Evolutionary conservation across 2,113 vertebrate species (phyloP), one percentile per base, ranked within the genome.

Genomic region (Accipiter virgatus): DNA sequence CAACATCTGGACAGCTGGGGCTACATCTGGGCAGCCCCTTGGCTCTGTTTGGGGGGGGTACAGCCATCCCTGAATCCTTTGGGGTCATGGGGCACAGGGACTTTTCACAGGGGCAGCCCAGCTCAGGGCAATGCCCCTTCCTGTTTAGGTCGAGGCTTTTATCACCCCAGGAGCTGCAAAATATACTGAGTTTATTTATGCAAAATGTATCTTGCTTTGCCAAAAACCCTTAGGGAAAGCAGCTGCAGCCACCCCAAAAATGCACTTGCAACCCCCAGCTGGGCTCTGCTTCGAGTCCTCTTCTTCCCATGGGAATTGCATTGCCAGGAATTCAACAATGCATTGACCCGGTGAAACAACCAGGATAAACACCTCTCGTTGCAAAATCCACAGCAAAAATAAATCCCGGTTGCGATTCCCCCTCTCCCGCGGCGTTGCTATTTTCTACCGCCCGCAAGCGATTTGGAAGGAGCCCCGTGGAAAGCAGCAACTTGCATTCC

Each of bases 261-360:
- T 8, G 11, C 36, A 1, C 42, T 47, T 48, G 23, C 52, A 31
- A 16, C 31, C 13, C 9, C 59, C 7, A 31, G 4, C 32, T 0
- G 1, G 32, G 58, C 73, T 63, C 27, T 55, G 63, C 40, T 82
- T 61, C 5, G 2, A 21, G n/a, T 10, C 36, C 27, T 48, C 25
- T 52, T 43, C 71, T 56, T 86, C 31, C 74, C 13, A 0, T 3
- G 20, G 86, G 56, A 90, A 20, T 10, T 7, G 34, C 80, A 2
- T 32, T 8, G 61, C n/a, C 67, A 42, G 86, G 86, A 85, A 62
- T 40, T 58, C 79, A 16, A 32, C 42, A 13, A 3, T 11, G 42
- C 72, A 23, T 2, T 0, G 14, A 4, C 6, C 31, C 2, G 2
- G 20, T 5, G 55, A 40, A 31, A 25, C 0, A 5, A 10, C 13